Conservation (phyloP, 2,888 invertebrate species). For the Calliphora vomitoria region DNA sequence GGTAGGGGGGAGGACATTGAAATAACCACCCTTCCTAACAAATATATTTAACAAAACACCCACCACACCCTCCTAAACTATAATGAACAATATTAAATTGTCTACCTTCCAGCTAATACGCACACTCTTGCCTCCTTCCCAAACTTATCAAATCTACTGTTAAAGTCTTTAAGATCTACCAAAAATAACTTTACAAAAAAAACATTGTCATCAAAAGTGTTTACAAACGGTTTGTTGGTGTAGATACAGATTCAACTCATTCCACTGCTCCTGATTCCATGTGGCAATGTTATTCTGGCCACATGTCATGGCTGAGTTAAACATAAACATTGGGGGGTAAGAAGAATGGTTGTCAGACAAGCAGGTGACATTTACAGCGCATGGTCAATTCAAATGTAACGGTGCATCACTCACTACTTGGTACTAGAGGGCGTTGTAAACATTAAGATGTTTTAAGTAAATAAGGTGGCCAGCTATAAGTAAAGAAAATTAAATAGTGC, state of each 20-base stretch:
- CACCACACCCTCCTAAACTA: not conserved
- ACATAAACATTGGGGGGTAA: too few species aligned
- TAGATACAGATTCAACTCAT: slow-evolving; percentile 71
- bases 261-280: not conserved
- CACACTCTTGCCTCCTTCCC: not conserved
- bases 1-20: slow-evolving; percentile 17
- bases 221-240: slow-evolving; percentile 69
- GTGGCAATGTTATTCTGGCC: not conserved
- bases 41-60: slow-evolving; percentile 6
- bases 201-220: not conserved
- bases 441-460: not conserved
- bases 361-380: slow-evolving; percentile 29
- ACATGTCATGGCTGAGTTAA: not conserved
- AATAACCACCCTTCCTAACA: not conserved
- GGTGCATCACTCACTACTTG: not conserved
- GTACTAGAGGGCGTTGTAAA: slow-evolving; percentile 17
- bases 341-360: not conserved
- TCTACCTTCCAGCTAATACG: slow-evolving; percentile 1
- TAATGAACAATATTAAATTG: not conserved
- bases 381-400: slow-evolving; percentile 4
- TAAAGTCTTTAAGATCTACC: not conserved
- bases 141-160: not conserved
- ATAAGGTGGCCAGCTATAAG: slow-evolving; percentile 1
- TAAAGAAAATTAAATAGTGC: not conserved
- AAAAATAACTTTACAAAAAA: slow-evolving; percentile 11